Base-by-base conservation (phyloP, 2,113 vertebrate genomes). In the Otis tarda region DNA sequence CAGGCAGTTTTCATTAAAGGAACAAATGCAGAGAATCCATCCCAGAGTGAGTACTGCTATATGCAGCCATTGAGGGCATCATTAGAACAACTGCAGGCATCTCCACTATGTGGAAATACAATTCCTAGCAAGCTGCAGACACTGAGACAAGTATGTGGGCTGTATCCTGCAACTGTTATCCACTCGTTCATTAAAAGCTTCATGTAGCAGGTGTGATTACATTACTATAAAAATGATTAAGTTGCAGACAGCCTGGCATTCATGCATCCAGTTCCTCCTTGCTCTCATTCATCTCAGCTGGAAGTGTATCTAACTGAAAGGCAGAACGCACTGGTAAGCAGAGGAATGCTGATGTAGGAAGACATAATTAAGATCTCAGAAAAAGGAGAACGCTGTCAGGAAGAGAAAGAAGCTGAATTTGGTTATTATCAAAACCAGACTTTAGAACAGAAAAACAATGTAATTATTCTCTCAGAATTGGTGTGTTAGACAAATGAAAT, bases 231-330 rank as follows among this genome's bases (percentile, higher is more conserved):
- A 82, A 94, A 78, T 70, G 2, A 94, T 31, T 67, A 68, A 92
- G 64, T 64, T 70, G 75, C 57, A 84, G 75, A 55, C 53, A 80
- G 55, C 63, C 50, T 94, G 88, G 55, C 68, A 10, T 73, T n/a
- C 31, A 5, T 69, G 67, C 31, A 76, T 70, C 52, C 75, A 59
- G 39, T 65, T 52, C 37, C 23, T 90, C 27, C 57, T 77, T 81
- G 56, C 63, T 94, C 88, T 94, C 52, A 73, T 69, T 96, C 45
- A 63, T 85, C 41, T 81, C 68, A 75, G 78, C 67, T 94, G 81
- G 50, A 88, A 86, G 37, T 63, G 22, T 61, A 2, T 85, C 25
- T 71, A 43, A 63, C 27, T 70, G 47, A 83, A 67, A 92, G 65
- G 84, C 45, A 82, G 30, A 82, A 64, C 3, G 3, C 50, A 7